A percentile compares a stretch with the other conserved stretches of the same genome.
These are phyloP conservation scores for Botia almorhae DNA, from an alignment of 2,797 vertebrate species.

Conservation along the genomic window DNA sequence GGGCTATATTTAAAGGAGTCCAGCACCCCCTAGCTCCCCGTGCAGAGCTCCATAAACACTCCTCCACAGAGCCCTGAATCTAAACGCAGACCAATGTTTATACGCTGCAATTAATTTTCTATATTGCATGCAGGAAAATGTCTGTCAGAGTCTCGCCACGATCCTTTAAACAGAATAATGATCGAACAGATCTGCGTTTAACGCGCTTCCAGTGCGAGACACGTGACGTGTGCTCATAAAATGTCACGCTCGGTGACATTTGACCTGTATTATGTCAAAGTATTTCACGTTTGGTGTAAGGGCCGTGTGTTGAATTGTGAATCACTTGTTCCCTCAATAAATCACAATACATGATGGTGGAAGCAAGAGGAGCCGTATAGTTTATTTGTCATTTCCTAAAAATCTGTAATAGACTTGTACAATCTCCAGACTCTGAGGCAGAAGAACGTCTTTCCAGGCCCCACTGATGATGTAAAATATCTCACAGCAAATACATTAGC, in stretches of 20 bases:
- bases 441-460: conserved; percentile 27
- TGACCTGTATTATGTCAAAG: conserved; percentile 52
- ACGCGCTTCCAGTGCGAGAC: conserved; percentile 36
- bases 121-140: conserved; percentile 38
- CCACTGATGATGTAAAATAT: conserved; percentile 53
- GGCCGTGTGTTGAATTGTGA: conserved; percentile 35
- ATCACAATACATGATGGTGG: conserved; percentile 47
- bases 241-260: conserved; percentile 47
- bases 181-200: conserved; percentile 39
- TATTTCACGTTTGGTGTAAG: conserved; percentile 52
- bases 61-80: conserved; percentile 66
- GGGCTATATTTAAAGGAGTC: conserved; percentile 53
- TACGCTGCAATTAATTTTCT: conserved; percentile 47
- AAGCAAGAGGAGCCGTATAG: conserved; percentile 32
- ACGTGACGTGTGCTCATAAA: conserved; percentile 46
- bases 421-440: conserved; percentile 33
- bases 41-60: conserved; percentile 75
- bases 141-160: conserved; percentile 34
- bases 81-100: conserved; percentile 48
- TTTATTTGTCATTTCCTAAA: conserved; percentile 42
- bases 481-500: conserved; percentile 45
- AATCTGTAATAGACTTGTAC: conserved; percentile 37
- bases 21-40: conserved; percentile 67
- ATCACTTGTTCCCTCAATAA: conserved; percentile 46
- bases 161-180: conserved; percentile 36